Base-by-base conservation (phyloP, 1,140 invertebrate genomes). In the Aethina tumida region DNA sequence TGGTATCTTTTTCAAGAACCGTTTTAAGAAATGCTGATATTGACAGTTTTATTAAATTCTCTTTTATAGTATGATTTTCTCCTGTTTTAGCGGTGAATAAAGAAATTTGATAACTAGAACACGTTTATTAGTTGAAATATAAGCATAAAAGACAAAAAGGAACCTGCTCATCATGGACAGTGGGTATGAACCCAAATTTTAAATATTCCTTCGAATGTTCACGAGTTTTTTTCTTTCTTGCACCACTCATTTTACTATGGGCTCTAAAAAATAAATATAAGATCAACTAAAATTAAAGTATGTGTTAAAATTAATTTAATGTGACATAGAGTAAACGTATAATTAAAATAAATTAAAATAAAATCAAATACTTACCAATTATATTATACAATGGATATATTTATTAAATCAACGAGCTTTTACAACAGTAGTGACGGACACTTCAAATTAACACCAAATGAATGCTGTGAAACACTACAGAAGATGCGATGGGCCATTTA, bases 21-120 rank as follows among this genome's bases (percentile, higher is more conserved):
- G 39, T 49, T 49, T 45, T 45, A 45, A 49, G 31, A 48, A 51
- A 49, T 47, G 30, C 34, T 43, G 22, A 7, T 26, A 12, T 38
- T 5, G 12, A 26, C 29, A 21, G 34, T 41, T 41, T 41, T 27
- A 41, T 41, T 38, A 41, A 39, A 41, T 43, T 40, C 38, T 43
- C 36, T 37, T 16, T 19, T 27, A 28, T 37, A 41, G 33, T 16
- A 39, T 12, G 24, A 27, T 28, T 41, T 41, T 43, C 26, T 39
- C 35, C 40, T 38, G 25, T 28, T 39, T 42, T 42, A 38, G 36
- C 31, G 24, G 3, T 41, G 30, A 35, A 9, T 41, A 40, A 39
- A 40, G 29, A 41, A 41, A 45, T 45, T 41, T 17, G 29, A 38
- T 22, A 22, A 38, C 29, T 29, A 29, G 30, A 45, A 28, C 16